Conservation (phyloP, 2,888 invertebrate genomes). For the Cheilosia grossa region DNA sequence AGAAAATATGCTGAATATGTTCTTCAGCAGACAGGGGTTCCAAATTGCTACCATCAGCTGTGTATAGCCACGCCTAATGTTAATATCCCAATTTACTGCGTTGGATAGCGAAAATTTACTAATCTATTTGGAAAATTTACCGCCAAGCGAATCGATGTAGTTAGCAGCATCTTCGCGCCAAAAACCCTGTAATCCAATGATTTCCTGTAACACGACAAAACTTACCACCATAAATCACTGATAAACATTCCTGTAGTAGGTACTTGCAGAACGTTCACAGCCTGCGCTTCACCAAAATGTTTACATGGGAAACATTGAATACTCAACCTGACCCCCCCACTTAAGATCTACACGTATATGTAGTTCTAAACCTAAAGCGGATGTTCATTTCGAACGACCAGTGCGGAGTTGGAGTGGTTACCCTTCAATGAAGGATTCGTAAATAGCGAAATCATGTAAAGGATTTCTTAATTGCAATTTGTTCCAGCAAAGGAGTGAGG, state of each 20-base stretch:
- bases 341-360: neutral
- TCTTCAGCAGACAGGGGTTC: too few relatives aligned
- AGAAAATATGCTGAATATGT: too few relatives aligned
- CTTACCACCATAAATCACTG: slow-evolving; percentile 45
- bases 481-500: neutral
- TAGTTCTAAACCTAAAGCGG: neutral
- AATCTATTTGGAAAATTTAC: slow-evolving; percentile 30
- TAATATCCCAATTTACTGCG: slow-evolving; percentile 40
- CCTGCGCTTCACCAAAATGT: neutral
- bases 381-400: slow-evolving; percentile 8
- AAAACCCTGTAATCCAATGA: slow-evolving; percentile 38
- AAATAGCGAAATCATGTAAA: slow-evolving; percentile 40
- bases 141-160: neutral
- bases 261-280: neutral
- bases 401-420: neutral
- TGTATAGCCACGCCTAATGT: slow-evolving; percentile 27
- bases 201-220: slow-evolving; percentile 39
- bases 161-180: slow-evolving; percentile 2
- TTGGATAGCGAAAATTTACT: slow-evolving; percentile 44
- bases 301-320: slow-evolving; percentile 14
- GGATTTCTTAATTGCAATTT: slow-evolving; percentile 43
- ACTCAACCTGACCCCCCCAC: neutral
- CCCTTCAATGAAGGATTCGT: neutral
- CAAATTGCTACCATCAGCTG: too few relatives aligned
- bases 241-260: slow-evolving; percentile 41